Evolutionary conservation across 2,797 vertebrate species (phyloP).

Genomic region (Alca torda): DNA sequence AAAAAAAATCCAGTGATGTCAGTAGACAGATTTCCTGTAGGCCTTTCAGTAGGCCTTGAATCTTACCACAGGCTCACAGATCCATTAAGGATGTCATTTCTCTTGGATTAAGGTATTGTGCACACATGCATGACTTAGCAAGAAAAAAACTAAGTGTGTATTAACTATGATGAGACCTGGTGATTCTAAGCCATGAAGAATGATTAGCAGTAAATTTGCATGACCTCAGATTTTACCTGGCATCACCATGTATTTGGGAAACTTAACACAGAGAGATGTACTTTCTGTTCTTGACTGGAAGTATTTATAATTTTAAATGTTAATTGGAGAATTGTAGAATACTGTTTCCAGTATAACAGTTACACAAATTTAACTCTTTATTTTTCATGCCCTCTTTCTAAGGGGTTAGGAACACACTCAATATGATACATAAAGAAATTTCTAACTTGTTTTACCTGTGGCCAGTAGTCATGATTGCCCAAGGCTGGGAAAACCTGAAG

Average conservation of each 20-base stretch:
- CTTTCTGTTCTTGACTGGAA: background rate
- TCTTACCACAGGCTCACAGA: background rate
- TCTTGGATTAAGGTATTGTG: background rate
- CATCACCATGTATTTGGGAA: background rate
- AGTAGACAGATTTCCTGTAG: background rate
- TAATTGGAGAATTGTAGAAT: background rate
- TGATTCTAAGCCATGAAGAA: background rate
- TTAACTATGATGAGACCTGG: background rate
- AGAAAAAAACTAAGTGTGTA: background rate
- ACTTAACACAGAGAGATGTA: background rate
- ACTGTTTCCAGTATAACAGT: background rate
- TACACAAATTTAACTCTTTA: background rate
- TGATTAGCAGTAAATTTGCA: background rate
- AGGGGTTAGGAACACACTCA: background rate
- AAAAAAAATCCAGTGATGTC: background rate
- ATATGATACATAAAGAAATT: background rate
- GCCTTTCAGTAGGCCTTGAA: background rate
- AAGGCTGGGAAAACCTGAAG: slow-evolving; percentile 89
- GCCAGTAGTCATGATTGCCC: slow-evolving; percentile 99
- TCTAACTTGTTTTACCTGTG: slow-evolving; percentile 81
- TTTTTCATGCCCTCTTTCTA: background rate
- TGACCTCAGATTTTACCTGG: background rate
- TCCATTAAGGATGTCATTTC: background rate
- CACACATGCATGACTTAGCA: background rate
- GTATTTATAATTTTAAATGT: background rate